These are phyloP conservation scores for Palloptera scutellata DNA, from an alignment of 2,888 invertebrate genomes.

Conservation along the genomic window DNA sequence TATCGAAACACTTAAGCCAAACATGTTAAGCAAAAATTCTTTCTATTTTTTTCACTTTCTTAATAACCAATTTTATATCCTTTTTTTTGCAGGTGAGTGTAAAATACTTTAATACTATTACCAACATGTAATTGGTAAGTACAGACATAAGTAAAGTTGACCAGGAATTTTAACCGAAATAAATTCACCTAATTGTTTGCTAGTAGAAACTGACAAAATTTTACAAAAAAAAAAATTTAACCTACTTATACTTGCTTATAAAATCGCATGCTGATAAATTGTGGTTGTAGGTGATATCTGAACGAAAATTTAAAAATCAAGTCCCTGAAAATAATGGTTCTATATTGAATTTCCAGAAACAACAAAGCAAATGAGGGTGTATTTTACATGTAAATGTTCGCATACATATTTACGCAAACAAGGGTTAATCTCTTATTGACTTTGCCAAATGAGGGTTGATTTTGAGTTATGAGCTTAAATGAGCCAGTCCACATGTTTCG, in stretches of 20 bases:
- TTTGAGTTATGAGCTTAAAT: neutral
- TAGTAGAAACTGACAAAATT: no score
- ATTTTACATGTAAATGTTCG: slow-evolving; percentile 12
- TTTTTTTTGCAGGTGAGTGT: slow-evolving; percentile 35
- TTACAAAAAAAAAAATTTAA: no score
- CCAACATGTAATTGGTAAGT: slow-evolving; percentile 4
- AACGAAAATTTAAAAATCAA: no score
- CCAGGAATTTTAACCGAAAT: neutral
- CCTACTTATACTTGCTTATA: no score
- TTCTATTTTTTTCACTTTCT: neutral
- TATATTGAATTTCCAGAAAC: neutral
- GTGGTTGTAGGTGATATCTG: no score
- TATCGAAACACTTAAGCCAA: no score
- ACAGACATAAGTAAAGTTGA: neutral
- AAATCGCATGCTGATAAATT: no score
- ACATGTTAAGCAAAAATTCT: no score
- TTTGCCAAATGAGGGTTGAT: slow-evolving; percentile 13
- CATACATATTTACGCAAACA: neutral
- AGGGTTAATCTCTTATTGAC: neutral
- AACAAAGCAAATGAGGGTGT: neutral
- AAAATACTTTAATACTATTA: neutral
- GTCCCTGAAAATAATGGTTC: no score
- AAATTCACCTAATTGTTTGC: no score
- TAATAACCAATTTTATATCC: neutral
- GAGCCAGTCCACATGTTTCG: no score